These are phyloP conservation scores for Bryconaethiops microstoma DNA, from an alignment of 2,797 vertebrate genomes.

Conservation along the genomic window DNA sequence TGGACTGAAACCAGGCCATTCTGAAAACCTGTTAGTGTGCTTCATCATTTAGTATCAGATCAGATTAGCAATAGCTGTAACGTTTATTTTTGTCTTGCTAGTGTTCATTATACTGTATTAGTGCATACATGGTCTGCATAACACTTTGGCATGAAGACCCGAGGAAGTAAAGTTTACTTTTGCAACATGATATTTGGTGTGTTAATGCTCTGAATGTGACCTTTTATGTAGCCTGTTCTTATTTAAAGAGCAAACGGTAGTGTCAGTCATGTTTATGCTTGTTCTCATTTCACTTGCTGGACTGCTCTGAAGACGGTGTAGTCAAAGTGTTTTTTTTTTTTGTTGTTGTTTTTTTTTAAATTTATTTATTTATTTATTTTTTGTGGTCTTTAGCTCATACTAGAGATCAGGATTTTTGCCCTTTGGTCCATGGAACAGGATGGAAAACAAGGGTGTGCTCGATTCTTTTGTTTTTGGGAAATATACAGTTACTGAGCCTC, in stretches of 20 bases:
- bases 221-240: conserved; percentile 54
- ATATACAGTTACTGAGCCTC: background rate
- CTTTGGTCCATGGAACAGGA: background rate
- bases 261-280: conserved; percentile 8
- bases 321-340: background rate
- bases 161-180: background rate
- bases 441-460: background rate
- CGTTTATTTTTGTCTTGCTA: background rate
- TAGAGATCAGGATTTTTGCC: background rate
- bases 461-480: background rate
- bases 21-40: background rate
- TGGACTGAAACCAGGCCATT: background rate
- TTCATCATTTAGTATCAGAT: conserved; percentile 18
- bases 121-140: background rate
- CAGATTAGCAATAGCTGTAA: background rate
- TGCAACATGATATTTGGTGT: background rate
- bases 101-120: background rate
- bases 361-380: no score
- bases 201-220: conserved; percentile 58
- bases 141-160: background rate
- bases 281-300: background rate
- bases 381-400: background rate
- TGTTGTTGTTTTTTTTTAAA: no score
- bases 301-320: conserved; percentile 6
- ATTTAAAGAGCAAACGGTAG: conserved; percentile 55